These are phyloP conservation scores for Caenorhabditis wallacei DNA, from an alignment of 2,888 invertebrate species.

Conservation along the genomic window DNA sequence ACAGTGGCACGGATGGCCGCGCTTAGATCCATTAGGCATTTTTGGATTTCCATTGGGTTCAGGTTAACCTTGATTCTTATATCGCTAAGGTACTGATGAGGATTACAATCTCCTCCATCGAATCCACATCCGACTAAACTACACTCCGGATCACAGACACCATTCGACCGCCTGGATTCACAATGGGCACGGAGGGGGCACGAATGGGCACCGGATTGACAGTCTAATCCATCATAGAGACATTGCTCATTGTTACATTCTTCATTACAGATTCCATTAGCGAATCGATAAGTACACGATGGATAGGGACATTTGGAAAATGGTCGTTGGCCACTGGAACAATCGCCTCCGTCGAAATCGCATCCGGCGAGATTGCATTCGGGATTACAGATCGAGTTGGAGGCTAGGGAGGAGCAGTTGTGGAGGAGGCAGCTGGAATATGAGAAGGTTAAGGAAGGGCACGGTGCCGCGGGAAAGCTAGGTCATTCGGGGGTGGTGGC, in stretches of 20 bases:
- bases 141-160: conserved; percentile 95
- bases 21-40: conserved; percentile 68
- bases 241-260: conserved; percentile 89
- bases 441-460: too few species aligned
- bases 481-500: too few species aligned
- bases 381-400: conserved; percentile 94
- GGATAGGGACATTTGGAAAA: conserved; percentile 74
- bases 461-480: too few species aligned
- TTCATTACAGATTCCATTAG: conserved; percentile 74
- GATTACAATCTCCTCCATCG: conserved; percentile 91
- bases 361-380: conserved; percentile 98
- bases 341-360: conserved; percentile 97
- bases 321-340: conserved; percentile 72
- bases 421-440: conserved; percentile 2
- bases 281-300: conserved; percentile 85
- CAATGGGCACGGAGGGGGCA: conserved; percentile 70
- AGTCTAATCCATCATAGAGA: conserved; percentile 96
- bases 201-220: conserved; percentile 86
- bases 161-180: conserved; percentile 90
- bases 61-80: conserved; percentile 76
- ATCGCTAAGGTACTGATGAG: conserved; percentile 61
- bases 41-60: conserved; percentile 67
- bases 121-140: conserved; percentile 97
- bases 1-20: conserved; percentile 72
- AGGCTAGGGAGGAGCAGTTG: conserved; percentile 91